A percentile compares a stretch with the other conserved stretches of the same genome.
These are phyloP conservation scores for Trogon melanurus DNA, from an alignment of 2,113 vertebrate genomes.

Conservation along the genomic window DNA sequence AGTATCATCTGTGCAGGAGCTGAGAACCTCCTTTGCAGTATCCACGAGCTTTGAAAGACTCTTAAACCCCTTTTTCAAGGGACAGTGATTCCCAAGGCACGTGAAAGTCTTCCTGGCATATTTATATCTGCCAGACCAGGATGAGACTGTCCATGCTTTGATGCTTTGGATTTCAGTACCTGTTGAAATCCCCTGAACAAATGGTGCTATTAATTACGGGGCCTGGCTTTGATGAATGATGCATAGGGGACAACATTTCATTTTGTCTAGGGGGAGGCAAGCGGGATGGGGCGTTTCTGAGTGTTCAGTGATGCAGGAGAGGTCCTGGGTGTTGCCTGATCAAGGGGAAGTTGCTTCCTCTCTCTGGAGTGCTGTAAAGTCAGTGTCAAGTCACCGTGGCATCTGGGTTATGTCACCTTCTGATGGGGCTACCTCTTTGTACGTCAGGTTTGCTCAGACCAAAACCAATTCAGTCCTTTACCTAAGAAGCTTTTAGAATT, in stretches of 20 bases:
- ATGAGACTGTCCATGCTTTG: conserved; percentile 31
- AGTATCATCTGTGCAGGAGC: neutral
- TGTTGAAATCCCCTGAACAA: conserved; percentile 46
- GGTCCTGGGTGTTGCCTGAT: conserved; percentile 60
- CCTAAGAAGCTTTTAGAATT: neutral
- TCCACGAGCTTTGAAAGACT: neutral
- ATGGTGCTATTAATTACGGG: conserved; percentile 29
- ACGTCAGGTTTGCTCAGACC: neutral
- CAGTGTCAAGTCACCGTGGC: conserved; percentile 49
- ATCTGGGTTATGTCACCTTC: conserved; percentile 64
- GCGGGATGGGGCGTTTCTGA: neutral
- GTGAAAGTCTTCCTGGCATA: neutral
- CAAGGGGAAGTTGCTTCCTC: conserved; percentile 64
- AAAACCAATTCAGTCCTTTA: neutral
- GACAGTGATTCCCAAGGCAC: neutral
- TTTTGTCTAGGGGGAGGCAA: conserved; percentile 20
- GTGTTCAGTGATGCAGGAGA: conserved; percentile 54
- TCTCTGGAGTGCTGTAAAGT: conserved; percentile 48
- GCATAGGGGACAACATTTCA: conserved; percentile 38
- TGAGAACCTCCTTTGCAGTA: neutral
- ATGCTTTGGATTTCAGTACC: conserved; percentile 41
- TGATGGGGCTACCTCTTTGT: neutral
- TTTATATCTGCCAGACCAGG: conserved; percentile 24
- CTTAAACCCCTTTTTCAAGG: neutral
- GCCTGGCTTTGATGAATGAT: conserved; percentile 54